phyloP scores from a whole-genome alignment of 2,888 invertebrate genomes.

The Celastrina argiolus region DNA sequence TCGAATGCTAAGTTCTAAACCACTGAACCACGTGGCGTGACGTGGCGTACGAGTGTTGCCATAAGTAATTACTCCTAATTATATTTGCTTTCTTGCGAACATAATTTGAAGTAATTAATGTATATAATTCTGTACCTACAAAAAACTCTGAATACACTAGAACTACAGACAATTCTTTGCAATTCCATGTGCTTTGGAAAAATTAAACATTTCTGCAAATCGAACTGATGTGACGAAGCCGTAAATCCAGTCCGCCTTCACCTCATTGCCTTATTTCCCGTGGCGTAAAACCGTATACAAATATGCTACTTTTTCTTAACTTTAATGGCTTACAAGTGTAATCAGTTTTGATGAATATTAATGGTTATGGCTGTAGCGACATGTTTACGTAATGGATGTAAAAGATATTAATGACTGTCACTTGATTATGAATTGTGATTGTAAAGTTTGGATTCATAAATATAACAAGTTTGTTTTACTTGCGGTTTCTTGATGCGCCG shows the following conservation, averaged over 20 bases:
- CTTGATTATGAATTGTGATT: neutral
- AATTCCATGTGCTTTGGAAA: neutral
- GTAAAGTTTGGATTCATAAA: neutral
- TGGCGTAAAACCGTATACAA: neutral
- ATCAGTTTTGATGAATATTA: neutral
- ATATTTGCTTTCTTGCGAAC: too few species aligned
- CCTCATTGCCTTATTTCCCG: slow-evolving; percentile 10
- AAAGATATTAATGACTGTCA: neutral
- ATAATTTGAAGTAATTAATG: too few species aligned
- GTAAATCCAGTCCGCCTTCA: slow-evolving; percentile 2
- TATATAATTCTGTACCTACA: too few species aligned
- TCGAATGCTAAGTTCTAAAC: too few species aligned
- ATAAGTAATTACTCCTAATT: too few species aligned
- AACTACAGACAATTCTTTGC: too few species aligned
- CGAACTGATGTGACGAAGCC: neutral
- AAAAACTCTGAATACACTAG: too few species aligned
- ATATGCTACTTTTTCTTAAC: neutral
- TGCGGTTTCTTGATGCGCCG: too few species aligned
- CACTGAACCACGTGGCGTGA: too few species aligned
- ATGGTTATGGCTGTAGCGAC: neutral
- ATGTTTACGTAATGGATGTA: neutral
- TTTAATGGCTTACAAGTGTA: neutral
- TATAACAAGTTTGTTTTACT: too few species aligned
- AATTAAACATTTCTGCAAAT: neutral
- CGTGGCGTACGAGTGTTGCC: too few species aligned